Percentiles rank a stretch among this genome's conserved stretches.
These are phyloP conservation scores for Myathropa florea DNA, from an alignment of 2,888 invertebrate genomes.

Conservation along the genomic window DNA sequence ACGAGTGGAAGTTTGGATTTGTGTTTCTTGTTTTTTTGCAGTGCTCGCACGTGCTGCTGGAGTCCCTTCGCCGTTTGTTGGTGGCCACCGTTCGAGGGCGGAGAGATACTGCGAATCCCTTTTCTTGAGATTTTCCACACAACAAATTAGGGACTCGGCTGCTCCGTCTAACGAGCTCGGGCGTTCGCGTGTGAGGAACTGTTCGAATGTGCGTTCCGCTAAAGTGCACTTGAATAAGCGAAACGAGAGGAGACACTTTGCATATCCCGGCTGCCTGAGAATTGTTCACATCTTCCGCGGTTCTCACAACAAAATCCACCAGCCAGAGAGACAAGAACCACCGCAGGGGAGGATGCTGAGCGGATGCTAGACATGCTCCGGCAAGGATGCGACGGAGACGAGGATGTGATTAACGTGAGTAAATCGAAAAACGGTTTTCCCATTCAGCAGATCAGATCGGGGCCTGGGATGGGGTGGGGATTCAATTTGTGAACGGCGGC, in stretches of 20 bases:
- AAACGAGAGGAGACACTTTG: conserved; percentile 18
- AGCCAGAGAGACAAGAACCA: background rate
- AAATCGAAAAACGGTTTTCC: background rate
- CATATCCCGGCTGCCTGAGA: conserved; percentile 2
- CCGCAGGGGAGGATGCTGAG: background rate
- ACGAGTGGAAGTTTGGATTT: background rate
- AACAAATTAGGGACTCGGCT: conserved; percentile 35
- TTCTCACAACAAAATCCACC: background rate
- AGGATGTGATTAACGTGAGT: conserved; percentile 58
- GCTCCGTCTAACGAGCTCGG: background rate
- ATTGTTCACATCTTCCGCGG: too few relatives aligned
- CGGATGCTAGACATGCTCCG: background rate
- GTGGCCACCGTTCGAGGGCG: background rate
- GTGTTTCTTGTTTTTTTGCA: background rate
- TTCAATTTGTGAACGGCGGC: background rate
- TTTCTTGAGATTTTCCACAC: background rate
- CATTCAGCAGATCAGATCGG: background rate
- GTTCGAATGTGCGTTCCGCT: background rate
- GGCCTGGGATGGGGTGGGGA: background rate
- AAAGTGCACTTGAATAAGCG: conserved; percentile 41
- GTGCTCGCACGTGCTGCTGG: conserved; percentile 30
- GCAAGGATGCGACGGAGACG: background rate
- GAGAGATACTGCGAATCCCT: background rate
- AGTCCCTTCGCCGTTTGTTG: conserved; percentile 6
- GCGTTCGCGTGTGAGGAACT: background rate